Evolutionary conservation across 1,140 invertebrate genomes (phyloP).

Genomic region (Sminthurinus signatus): DNA sequence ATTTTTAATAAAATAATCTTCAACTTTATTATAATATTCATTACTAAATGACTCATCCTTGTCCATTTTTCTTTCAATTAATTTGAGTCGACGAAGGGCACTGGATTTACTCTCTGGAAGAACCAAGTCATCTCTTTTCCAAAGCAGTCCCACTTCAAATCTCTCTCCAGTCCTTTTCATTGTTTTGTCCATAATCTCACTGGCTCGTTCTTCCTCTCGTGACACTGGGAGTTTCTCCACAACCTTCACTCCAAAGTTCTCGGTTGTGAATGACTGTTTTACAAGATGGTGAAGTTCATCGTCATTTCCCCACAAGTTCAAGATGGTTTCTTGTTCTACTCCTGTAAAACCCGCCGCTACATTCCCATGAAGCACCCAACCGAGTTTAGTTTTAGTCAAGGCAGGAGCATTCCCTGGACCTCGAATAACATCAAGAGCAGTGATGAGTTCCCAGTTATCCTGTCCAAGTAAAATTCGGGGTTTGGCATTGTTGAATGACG

Average conservation of each 20-base stretch:
- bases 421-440: neutral
- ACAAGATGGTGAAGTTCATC: constrained; percentile 8
- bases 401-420: neutral
- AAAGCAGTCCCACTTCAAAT: constrained; percentile 23
- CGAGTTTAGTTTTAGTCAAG: neutral
- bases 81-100: neutral
- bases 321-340: neutral
- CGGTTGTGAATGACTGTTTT: constrained; percentile 13
- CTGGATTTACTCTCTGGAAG: constrained; percentile 15
- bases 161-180: constrained; percentile 12
- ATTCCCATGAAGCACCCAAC: neutral
- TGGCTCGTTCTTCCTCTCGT: constrained; percentile 5
- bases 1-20: constrained; percentile 13
- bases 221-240: neutral
- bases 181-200: constrained; percentile 14
- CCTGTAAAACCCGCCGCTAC: too few relatives aligned
- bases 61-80: constrained; percentile 16
- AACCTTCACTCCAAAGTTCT: constrained; percentile 13
- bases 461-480: neutral
- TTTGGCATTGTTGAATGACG: neutral
- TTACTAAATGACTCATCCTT: constrained; percentile 1
- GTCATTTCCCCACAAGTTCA: neutral
- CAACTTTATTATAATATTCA: constrained; percentile 5
- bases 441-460: neutral
- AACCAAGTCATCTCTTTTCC: constrained; percentile 10